These are phyloP conservation scores for Phrynosoma platyrhinos DNA, from an alignment of 2,113 vertebrate species.

Conservation along the genomic window DNA sequence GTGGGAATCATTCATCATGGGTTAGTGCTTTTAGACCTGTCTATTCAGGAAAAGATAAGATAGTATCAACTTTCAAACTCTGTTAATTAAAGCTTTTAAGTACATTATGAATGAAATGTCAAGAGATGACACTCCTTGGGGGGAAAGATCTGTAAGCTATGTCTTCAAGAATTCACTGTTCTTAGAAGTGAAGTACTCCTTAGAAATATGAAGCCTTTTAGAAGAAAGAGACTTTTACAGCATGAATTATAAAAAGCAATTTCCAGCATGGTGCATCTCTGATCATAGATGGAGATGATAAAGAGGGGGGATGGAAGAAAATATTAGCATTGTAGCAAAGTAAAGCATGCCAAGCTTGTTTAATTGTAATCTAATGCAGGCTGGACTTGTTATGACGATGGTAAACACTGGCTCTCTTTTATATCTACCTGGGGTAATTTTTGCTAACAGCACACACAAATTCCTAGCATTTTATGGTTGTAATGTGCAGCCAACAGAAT, in stretches of 20 bases:
- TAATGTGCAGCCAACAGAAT: conserved; percentile 2
- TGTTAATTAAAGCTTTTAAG: conserved; percentile 63
- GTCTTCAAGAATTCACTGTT: conserved; percentile 10
- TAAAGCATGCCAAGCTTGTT: conserved; percentile 1
- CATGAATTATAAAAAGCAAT: not conserved
- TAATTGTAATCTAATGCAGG: conserved; percentile 18
- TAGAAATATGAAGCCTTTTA: conserved; percentile 24
- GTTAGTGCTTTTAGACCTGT: conserved; percentile 52
- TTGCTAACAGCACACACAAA: not conserved
- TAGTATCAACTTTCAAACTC: conserved; percentile 55
- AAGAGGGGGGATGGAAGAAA: not conserved
- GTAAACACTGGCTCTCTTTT: not conserved
- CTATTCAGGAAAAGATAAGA: conserved; percentile 61
- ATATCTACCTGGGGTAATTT: not conserved
- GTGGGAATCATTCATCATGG: conserved; percentile 55
- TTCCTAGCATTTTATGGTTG: not conserved
- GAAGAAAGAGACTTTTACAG: not conserved
- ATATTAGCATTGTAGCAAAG: not conserved
- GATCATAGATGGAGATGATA: not conserved
- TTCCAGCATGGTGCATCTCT: not conserved
- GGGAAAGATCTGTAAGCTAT: conserved; percentile 34
- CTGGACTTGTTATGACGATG: not conserved
- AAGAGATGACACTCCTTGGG: conserved; percentile 38
- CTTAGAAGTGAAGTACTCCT: conserved; percentile 16
- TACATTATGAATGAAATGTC: conserved; percentile 51